Percentiles rank a stretch among this genome's conserved stretches.
These are phyloP conservation scores for Blastobasis lacticolella DNA, from an alignment of 2,888 invertebrate species.

Conservation along the genomic window DNA sequence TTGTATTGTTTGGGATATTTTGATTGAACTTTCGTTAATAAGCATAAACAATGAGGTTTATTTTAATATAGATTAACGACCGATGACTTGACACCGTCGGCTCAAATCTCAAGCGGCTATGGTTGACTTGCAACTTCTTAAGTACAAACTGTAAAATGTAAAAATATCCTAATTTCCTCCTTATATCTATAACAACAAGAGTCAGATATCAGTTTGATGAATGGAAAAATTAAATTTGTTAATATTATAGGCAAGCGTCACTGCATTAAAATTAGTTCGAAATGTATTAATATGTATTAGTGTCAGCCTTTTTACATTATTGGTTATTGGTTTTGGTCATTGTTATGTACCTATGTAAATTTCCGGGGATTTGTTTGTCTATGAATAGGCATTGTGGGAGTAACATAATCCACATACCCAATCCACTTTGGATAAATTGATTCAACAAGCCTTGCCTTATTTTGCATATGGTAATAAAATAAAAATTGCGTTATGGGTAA, in stretches of 20 bases:
- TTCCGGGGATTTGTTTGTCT: constrained; percentile 37
- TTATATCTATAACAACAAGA: constrained; percentile 6
- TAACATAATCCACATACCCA: constrained; percentile 3
- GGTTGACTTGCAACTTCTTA: constrained; percentile 15
- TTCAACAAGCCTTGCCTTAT: no score
- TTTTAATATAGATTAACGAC: constrained; percentile 71
- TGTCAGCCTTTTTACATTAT: constrained; percentile 59
- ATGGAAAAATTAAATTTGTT: constrained; percentile 20
- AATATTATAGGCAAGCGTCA: constrained; percentile 37
- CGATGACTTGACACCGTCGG: constrained; percentile 64
- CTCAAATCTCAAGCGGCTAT: constrained; percentile 32
- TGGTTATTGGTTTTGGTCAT: constrained; percentile 58
- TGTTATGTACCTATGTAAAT: constrained; percentile 52
- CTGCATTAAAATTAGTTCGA: constrained; percentile 56
- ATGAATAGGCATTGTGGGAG: constrained; percentile 17
- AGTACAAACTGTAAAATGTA: no score
- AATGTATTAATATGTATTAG: constrained; percentile 65
- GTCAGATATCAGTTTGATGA: background rate
- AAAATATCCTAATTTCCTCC: no score
- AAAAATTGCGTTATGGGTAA: no score
- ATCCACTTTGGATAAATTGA: background rate
- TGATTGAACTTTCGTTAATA: constrained; percentile 55
- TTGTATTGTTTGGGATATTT: constrained; percentile 19
- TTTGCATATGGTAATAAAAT: no score
- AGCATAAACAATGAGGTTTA: constrained; percentile 64